Evolutionary conservation across 1,140 invertebrate species (phyloP), one percentile per base, ranked within the genome.

Genomic region (Tyrophagus putrescentiae): DNA sequence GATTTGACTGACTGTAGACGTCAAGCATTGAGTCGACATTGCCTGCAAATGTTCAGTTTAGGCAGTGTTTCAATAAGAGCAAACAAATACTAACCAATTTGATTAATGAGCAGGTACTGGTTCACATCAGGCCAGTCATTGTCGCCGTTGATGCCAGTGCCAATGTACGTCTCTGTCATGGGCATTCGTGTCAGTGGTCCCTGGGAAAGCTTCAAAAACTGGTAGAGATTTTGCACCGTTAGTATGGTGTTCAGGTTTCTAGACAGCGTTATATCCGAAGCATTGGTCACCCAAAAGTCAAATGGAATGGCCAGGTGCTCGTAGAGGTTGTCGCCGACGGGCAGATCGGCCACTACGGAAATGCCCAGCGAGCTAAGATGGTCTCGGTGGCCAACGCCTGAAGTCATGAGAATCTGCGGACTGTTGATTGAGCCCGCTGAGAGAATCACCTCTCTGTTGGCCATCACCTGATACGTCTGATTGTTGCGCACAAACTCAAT

Each of bases 331-430:
- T 72, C 64, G 0, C 73, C 73, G 16, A 75, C 73, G 0, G 74
- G 72, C 3, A 75, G 64, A 42, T 75, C 70, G 9, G 53, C 21
- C 1, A 65, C 57, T 16, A 56, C 5, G 3, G 61, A 50, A 27
- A 63, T 63, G 32, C 62, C 50, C 7, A 64, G 45, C 23, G n/a
- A 16, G 25, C 33, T 9, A 6, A 63, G 25, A 25, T 63, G 62
- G 2, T 60, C 62, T 18, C 23, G 16, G 31, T 60, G 62, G 11
- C 62, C 62, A 1, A 94, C 78, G 0, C 91, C 92, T 3, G 87
- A 90, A 0, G 94, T 71, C 85, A 94, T 90, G 5, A 96, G 70
- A 0, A 96, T 66, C 66, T 95, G 90, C 0, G 91, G 85, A 0
- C 88, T 87, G 68, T 91, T 90, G 0, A 95, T 78, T 0, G 87